A percentile compares a stretch with the other conserved stretches of the same genome.
These are phyloP conservation scores for Diplolepis rosae DNA, from an alignment of 2,888 invertebrate species.

Conservation along the genomic window DNA sequence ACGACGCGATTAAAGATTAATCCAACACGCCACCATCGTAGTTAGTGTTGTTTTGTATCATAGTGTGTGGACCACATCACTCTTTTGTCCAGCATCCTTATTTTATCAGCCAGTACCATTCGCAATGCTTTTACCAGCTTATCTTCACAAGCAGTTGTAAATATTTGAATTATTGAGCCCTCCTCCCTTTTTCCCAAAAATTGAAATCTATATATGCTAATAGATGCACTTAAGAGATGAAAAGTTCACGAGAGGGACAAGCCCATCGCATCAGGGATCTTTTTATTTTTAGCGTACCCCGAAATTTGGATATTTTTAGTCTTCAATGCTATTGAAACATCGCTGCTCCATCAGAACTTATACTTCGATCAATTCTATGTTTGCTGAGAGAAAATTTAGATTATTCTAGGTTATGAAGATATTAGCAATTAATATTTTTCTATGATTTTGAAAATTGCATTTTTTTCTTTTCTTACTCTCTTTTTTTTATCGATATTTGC, in stretches of 20 bases:
- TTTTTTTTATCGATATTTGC: too few relatives aligned
- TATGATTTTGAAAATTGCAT: too few relatives aligned
- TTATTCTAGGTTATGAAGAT: too few relatives aligned
- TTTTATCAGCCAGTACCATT: constrained; percentile 39
- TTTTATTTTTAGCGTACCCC: constrained; percentile 35
- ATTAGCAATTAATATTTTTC: too few relatives aligned
- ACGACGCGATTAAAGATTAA: constrained; percentile 48
- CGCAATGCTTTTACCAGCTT: constrained; percentile 60
- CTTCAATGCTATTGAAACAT: neutral
- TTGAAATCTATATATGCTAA: neutral
- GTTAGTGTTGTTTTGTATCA: neutral
- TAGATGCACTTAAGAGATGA: constrained; percentile 23
- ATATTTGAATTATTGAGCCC: constrained; percentile 60
- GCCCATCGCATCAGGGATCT: neutral
- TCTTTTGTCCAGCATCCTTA: neutral
- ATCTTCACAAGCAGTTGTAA: constrained; percentile 56
- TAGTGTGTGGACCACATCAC: neutral
- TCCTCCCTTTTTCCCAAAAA: neutral
- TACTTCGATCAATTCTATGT: too few relatives aligned
- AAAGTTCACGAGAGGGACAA: neutral
- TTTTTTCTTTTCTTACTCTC: too few relatives aligned
- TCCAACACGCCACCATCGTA: constrained; percentile 32
- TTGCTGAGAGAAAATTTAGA: too few relatives aligned
- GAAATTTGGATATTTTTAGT: constrained; percentile 38
- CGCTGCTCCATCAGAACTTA: neutral